A percentile compares a stretch with the other conserved stretches of the same genome.
Conservation (phyloP, 1,140 invertebrate species). For the Trypoxylus dichotomus region DNA sequence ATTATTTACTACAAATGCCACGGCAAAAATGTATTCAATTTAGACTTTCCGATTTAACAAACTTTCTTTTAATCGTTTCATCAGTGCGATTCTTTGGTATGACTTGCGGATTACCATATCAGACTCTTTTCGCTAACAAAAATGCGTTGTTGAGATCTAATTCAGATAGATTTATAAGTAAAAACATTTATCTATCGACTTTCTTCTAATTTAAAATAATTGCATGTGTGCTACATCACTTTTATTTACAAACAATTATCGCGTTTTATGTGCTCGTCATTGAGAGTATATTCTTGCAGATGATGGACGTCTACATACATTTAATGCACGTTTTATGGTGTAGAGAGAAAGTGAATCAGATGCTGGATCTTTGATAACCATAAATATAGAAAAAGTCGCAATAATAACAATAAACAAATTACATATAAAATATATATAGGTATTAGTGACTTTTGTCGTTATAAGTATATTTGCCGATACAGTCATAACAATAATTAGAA, state of each 20-base stretch:
- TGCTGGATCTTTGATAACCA: neutral
- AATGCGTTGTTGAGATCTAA: neutral
- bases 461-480: too few species aligned
- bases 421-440: neutral
- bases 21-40: too few species aligned
- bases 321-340: neutral
- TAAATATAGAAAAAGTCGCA: neutral
- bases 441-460: too few species aligned
- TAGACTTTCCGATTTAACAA: too few species aligned
- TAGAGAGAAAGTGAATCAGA: constrained; percentile 16
- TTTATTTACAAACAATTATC: constrained; percentile 12
- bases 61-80: too few species aligned
- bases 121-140: neutral
- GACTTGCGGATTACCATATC: neutral
- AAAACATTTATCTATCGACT: neutral
- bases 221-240: neutral
- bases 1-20: too few species aligned
- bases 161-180: neutral
- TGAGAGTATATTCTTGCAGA: neutral
- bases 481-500: too few species aligned
- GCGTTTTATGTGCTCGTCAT: neutral
- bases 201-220: constrained; percentile 13
- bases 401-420: neutral
- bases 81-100: neutral
- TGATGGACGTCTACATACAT: neutral